phyloP scores from a whole-genome alignment of 64 coral and sea anemone genomes.

The Platygyra sinensis region DNA sequence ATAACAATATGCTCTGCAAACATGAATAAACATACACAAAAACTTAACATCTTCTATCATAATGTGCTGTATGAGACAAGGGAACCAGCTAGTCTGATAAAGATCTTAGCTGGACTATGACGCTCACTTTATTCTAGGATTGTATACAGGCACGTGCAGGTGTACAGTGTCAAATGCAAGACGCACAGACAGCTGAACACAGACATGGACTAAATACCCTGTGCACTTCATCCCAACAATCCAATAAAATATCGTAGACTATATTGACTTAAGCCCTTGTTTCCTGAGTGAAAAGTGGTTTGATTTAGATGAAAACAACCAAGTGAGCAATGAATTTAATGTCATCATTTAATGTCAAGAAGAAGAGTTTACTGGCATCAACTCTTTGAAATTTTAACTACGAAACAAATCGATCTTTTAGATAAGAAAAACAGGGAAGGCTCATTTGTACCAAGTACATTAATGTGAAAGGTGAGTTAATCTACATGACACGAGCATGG shows the following conservation, averaged over 20 bases:
- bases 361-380: no score
- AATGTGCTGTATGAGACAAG: neutral
- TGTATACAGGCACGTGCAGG: neutral
- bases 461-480: no score
- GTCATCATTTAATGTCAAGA: no score
- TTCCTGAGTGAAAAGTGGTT: no score
- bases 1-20: no score
- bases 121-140: neutral
- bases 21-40: no score
- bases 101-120: neutral
- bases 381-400: no score
- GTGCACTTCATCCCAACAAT: constrained; percentile 8
- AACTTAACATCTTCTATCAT: neutral
- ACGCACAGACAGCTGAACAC: constrained; percentile 5
- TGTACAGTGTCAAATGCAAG: neutral
- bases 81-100: neutral
- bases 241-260: neutral
- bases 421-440: neutral
- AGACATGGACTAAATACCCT: constrained; percentile 12
- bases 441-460: neutral
- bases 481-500: no score
- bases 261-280: neutral
- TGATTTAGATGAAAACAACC: no score
- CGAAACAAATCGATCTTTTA: neutral
- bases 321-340: no score